Evolutionary conservation across 2,888 invertebrate species (phyloP).

Genomic region (Nebria brevicollis): DNA sequence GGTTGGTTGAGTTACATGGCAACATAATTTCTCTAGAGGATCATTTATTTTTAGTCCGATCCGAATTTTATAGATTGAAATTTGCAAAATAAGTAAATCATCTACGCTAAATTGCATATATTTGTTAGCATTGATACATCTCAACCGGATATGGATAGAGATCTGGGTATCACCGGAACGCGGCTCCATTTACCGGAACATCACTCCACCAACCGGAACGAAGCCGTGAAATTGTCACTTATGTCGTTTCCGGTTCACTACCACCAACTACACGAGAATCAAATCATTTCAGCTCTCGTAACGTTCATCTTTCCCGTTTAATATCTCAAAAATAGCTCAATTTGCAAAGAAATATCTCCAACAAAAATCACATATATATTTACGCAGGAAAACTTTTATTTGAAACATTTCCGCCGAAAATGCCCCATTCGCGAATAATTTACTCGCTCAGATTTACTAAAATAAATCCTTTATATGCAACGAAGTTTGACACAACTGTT

Average conservation of each 20-base stretch:
- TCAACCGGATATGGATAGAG: background rate
- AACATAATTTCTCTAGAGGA: background rate
- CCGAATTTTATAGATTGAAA: background rate
- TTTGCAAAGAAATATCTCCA: background rate
- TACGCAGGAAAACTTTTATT: background rate
- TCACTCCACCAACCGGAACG: background rate
- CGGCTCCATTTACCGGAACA: background rate
- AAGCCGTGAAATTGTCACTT: background rate
- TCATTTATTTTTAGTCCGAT: background rate
- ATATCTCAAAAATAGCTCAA: background rate
- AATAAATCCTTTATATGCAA: background rate
- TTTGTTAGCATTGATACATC: background rate
- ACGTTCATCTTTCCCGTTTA: background rate
- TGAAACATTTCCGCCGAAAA: background rate
- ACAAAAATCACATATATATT: background rate
- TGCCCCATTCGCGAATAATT: background rate
- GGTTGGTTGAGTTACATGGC: background rate
- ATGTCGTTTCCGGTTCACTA: background rate
- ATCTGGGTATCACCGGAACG: slow-evolving; percentile 1
- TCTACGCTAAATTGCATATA: background rate
- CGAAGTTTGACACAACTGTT: background rate
- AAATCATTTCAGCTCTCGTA: too few species aligned
- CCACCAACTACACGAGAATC: background rate
- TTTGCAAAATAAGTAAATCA: too few species aligned
- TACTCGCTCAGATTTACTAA: background rate